Percentiles rank a stretch among this genome's conserved stretches.
Conservation (phyloP, 2,797 vertebrate species). For the Pygocentrus nattereri region DNA sequence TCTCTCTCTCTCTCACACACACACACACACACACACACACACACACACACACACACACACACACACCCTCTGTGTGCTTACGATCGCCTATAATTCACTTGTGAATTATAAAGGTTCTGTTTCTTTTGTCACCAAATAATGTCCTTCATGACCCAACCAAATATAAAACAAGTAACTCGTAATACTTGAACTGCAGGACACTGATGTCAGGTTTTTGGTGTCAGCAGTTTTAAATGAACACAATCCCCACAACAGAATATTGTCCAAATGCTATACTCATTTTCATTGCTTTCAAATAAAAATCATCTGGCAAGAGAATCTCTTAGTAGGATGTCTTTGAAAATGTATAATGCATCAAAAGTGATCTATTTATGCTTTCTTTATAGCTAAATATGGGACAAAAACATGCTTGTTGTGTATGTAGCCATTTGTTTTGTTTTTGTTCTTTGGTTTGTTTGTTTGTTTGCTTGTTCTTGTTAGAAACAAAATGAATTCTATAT, state of each 20-base stretch:
- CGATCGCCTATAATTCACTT: not conserved
- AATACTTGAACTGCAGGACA: not conserved
- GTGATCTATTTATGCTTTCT: not conserved
- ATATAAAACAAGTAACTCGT: not conserved
- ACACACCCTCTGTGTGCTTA: not conserved
- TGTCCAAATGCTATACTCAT: not conserved
- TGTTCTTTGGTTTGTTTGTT: not conserved
- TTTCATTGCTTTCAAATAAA: not conserved
- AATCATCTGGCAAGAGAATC: not conserved
- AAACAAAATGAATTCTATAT: too few species aligned
- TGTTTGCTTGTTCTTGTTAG: not conserved
- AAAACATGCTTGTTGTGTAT: not conserved
- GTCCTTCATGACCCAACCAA: not conserved
- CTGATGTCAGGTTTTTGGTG: too few species aligned
- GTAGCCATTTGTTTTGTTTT: too few species aligned
- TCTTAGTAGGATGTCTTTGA: too few species aligned
- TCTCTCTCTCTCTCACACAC: conserved; percentile 6
- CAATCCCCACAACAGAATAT: too few species aligned
- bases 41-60: conserved; percentile 10
- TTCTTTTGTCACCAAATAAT: not conserved
- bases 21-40: conserved; percentile 10
- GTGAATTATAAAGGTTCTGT: not conserved
- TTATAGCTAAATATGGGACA: not conserved
- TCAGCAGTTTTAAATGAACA: too few species aligned
- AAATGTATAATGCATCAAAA: too few species aligned